Evolutionary conservation across 2,113 vertebrate species (phyloP).

Genomic region (Scalopus aquaticus): DNA sequence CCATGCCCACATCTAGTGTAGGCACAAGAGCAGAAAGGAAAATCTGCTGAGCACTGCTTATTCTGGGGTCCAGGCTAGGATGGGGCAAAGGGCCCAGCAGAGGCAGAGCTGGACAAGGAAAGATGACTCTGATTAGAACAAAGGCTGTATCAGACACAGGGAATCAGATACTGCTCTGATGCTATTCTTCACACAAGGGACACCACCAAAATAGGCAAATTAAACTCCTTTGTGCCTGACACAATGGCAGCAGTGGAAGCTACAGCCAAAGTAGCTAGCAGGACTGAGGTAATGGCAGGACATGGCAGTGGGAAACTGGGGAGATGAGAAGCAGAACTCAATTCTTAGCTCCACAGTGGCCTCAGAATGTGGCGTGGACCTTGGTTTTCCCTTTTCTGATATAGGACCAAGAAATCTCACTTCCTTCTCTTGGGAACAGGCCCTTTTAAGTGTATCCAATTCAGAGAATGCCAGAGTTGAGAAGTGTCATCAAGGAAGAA

Average conservation of each 20-base stretch:
- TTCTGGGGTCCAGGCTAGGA: neutral
- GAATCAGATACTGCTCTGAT: slow-evolving; percentile 20
- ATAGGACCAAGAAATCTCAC: neutral
- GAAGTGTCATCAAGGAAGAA: slow-evolving; percentile 11
- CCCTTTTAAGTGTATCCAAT: neutral
- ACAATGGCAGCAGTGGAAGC: slow-evolving; percentile 27
- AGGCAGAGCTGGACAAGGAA: slow-evolving; percentile 1
- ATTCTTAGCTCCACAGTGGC: neutral
- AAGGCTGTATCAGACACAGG: neutral
- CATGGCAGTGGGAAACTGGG: neutral
- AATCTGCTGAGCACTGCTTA: slow-evolving; percentile 7
- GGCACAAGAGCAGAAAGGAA: neutral
- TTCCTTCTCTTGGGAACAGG: neutral
- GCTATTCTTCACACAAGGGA: slow-evolving; percentile 53
- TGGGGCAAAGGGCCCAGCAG: neutral
- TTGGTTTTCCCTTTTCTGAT: neutral
- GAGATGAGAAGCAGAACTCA: neutral
- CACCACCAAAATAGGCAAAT: slow-evolving; percentile 42
- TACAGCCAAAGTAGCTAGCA: neutral
- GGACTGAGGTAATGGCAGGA: neutral
- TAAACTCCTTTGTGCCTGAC: slow-evolving; percentile 54
- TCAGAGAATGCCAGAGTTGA: neutral
- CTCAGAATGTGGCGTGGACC: neutral
- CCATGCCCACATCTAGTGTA: neutral
- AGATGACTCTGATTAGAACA: slow-evolving; percentile 13